phyloP scores from a whole-genome alignment of 2,797 vertebrate genomes.

The Monodelphis domestica region DNA sequence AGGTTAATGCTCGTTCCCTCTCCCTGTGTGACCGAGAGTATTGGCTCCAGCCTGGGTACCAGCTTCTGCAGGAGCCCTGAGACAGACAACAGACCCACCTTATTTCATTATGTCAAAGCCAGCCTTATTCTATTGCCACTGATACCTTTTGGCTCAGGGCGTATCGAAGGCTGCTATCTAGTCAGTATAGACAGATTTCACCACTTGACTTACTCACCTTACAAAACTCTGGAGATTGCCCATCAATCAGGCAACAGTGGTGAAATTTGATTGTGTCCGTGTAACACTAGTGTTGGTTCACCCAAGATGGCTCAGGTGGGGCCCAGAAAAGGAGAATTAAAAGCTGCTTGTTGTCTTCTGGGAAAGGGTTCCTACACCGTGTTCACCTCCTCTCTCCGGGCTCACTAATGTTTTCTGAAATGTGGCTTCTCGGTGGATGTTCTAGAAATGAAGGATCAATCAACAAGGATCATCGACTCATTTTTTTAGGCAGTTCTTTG shows the following conservation, averaged over 20 bases:
- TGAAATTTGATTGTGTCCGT: constrained; percentile 48
- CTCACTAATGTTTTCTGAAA: neutral
- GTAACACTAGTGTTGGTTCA: neutral
- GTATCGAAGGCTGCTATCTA: constrained; percentile 57
- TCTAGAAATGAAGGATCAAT: constrained; percentile 40
- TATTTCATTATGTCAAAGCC: constrained; percentile 58
- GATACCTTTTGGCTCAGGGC: constrained; percentile 22
- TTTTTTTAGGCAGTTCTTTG: too few species aligned
- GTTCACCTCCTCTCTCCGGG: constrained; percentile 24
- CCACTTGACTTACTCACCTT: constrained; percentile 62
- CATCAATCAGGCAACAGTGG: neutral
- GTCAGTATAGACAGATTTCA: constrained; percentile 32
- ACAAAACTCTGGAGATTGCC: constrained; percentile 60
- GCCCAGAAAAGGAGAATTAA: constrained; percentile 23
- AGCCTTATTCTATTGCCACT: neutral
- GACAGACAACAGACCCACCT: constrained; percentile 51
- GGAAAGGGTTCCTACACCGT: constrained; percentile 19
- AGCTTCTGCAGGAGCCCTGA: neutral
- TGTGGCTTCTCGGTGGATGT: constrained; percentile 20
- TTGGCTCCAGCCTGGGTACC: neutral
- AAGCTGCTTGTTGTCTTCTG: constrained; percentile 37
- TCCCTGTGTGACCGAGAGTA: neutral
- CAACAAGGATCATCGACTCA: constrained; percentile 11
- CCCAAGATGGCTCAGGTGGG: constrained; percentile 12
- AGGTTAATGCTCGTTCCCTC: neutral